Percentiles rank a stretch among this genome's conserved stretches.
Evolutionary conservation across 2,888 invertebrate species (phyloP).

Genomic region (Cephus pygmeus): DNA sequence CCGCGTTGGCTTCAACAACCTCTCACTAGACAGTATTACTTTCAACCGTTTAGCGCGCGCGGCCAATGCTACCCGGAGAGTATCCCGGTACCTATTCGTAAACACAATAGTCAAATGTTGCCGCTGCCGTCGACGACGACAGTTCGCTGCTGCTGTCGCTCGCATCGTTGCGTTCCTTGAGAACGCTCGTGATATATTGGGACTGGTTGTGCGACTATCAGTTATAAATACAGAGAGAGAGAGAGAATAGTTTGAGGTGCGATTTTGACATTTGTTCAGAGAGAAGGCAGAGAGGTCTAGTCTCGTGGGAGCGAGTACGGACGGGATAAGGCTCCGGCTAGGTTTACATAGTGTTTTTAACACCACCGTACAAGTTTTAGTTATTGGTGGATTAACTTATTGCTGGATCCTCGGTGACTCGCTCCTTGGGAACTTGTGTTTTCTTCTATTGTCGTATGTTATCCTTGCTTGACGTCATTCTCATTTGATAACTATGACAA

Average conservation of each 20-base stretch:
- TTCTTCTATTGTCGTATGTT: not conserved
- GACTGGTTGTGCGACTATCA: slow-evolving; percentile 6
- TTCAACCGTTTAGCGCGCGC: slow-evolving; percentile 55
- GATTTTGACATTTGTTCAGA: not conserved
- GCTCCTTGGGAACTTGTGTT: not conserved
- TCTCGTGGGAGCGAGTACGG: not conserved
- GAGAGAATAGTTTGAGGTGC: not conserved
- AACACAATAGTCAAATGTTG: slow-evolving; percentile 24
- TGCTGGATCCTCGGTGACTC: not conserved
- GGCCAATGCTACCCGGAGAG: slow-evolving; percentile 48
- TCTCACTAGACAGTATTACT: slow-evolving; percentile 61
- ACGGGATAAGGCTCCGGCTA: not conserved
- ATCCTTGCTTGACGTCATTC: not conserved
- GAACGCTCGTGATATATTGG: slow-evolving; percentile 21
- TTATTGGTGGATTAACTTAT: not conserved
- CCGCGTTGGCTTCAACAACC: slow-evolving; percentile 53
- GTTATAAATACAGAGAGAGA: not conserved
- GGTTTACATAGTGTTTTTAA: not conserved
- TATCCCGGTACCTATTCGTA: slow-evolving; percentile 19
- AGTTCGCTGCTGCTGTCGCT: slow-evolving; percentile 6
- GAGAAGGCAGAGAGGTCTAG: not conserved
- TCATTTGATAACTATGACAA: slow-evolving; percentile 6
- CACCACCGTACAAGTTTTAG: not conserved
- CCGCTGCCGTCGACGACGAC: slow-evolving; percentile 3
- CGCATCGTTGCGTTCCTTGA: slow-evolving; percentile 21